Conservation (phyloP, 92 coral and sea anemone species). For the Phenganax stokvisi region DNA sequence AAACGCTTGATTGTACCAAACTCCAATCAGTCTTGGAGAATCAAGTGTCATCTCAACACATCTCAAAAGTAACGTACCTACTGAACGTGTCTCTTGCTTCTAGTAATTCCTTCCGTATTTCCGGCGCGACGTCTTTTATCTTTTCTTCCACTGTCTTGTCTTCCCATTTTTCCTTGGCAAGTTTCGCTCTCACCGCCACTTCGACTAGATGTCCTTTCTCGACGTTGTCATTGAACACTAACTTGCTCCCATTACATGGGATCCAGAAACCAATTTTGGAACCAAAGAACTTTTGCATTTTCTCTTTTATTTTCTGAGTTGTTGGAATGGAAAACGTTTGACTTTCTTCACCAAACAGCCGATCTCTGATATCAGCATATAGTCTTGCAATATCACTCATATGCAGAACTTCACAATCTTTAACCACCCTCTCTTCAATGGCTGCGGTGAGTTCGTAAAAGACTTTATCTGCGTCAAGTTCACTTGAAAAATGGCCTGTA, state of each 20-base stretch:
- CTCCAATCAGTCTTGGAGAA: too few relatives aligned
- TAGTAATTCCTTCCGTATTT: conserved; percentile 11
- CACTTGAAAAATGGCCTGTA: background rate
- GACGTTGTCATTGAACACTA: background rate
- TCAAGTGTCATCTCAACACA: too few relatives aligned
- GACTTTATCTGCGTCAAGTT: background rate
- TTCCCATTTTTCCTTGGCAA: background rate
- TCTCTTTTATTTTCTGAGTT: background rate
- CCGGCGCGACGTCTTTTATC: background rate
- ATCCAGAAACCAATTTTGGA: conserved; percentile 6
- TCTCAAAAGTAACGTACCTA: background rate
- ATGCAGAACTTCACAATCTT: background rate
- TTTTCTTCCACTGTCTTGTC: conserved; percentile 12
- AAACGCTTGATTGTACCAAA: too few relatives aligned
- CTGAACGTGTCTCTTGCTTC: conserved; percentile 1
- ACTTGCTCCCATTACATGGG: background rate
- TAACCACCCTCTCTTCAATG: conserved; percentile 2
- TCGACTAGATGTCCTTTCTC: conserved; percentile 15
- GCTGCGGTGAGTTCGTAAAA: background rate
- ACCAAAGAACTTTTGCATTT: conserved; percentile 4
- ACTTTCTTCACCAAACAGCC: background rate
- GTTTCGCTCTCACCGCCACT: conserved; percentile 16
- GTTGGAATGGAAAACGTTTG: background rate
- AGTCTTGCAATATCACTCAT: background rate
- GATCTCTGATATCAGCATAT: background rate